Evolutionary conservation across 1,140 invertebrate species (phyloP).

Genomic region (Diabrotica undecimpunctata): DNA sequence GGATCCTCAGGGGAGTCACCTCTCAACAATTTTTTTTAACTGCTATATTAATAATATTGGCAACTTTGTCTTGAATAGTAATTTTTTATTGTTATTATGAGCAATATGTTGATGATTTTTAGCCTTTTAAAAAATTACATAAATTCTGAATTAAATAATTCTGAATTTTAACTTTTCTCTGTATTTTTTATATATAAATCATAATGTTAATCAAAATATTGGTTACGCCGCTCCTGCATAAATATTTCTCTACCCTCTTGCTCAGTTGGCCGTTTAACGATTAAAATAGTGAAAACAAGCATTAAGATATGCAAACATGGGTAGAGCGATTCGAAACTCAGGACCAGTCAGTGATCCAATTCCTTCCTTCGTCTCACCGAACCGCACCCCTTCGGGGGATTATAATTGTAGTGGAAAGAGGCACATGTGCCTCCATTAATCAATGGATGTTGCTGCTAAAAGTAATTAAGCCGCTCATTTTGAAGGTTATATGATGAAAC

Average conservation of each 20-base stretch:
- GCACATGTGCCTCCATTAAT: conserved; percentile 16
- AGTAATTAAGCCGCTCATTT: conserved; percentile 12
- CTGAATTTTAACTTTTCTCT: no score
- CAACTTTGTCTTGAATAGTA: no score
- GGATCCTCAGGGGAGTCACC: no score
- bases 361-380: no score
- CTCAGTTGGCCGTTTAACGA: conserved; percentile 7
- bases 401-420: conserved; percentile 7
- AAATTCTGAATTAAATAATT: no score
- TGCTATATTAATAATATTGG: no score
- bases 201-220: no score
- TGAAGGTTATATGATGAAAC: neutral
- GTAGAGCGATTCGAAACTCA: neutral
- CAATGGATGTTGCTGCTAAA: conserved; percentile 4
- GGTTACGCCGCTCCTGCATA: neutral
- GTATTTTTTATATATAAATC: no score
- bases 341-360: neutral
- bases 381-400: neutral
- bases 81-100: no score
- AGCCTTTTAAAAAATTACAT: no score
- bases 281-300: conserved; percentile 17
- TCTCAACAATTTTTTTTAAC: no score
- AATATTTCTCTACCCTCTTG: neutral
- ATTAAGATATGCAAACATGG: conserved; percentile 16
- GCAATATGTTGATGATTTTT: no score